Evolutionary conservation across 2,888 invertebrate genomes (phyloP).

Genomic region (Tiliacea citrago): DNA sequence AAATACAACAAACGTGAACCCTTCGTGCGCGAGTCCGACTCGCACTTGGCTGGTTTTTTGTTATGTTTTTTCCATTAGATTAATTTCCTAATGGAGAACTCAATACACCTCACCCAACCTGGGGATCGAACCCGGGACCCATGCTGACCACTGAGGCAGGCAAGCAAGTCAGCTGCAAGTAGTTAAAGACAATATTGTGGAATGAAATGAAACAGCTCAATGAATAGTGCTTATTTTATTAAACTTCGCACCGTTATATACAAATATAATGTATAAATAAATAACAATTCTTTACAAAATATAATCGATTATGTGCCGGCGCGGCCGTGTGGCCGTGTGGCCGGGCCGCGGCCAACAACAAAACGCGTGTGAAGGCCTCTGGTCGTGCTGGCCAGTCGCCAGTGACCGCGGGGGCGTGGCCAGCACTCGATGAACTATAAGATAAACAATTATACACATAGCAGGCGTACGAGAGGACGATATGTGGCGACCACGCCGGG

Average conservation of each 20-base stretch:
- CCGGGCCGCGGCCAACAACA: constrained; percentile 72
- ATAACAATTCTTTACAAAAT: constrained; percentile 90
- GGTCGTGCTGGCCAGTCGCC: constrained; percentile 64
- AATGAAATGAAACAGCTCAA: constrained; percentile 73
- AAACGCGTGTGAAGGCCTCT: constrained; percentile 83
- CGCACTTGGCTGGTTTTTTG: too few relatives aligned
- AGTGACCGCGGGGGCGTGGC: constrained; percentile 1
- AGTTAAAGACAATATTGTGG: background rate
- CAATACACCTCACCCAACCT: background rate
- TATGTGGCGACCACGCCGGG: constrained; percentile 56
- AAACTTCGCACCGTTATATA: constrained; percentile 89
- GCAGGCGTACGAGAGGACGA: constrained; percentile 66
- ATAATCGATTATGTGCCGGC: constrained; percentile 81
- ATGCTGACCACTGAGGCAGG: too few relatives aligned
- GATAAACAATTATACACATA: constrained; percentile 60
- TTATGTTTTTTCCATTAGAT: background rate
- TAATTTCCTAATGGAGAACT: background rate
- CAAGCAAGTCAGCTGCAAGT: background rate
- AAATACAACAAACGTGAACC: too few relatives aligned
- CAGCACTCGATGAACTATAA: constrained; percentile 59
- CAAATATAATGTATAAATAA: constrained; percentile 90
- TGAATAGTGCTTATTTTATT: constrained; percentile 88
- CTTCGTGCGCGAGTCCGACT: too few relatives aligned
- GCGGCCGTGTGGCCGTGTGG: constrained; percentile 38
- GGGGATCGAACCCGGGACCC: background rate